Evolutionary conservation across 1,140 invertebrate species (phyloP).

Genomic region (Meloidogyne floridensis): DNA sequence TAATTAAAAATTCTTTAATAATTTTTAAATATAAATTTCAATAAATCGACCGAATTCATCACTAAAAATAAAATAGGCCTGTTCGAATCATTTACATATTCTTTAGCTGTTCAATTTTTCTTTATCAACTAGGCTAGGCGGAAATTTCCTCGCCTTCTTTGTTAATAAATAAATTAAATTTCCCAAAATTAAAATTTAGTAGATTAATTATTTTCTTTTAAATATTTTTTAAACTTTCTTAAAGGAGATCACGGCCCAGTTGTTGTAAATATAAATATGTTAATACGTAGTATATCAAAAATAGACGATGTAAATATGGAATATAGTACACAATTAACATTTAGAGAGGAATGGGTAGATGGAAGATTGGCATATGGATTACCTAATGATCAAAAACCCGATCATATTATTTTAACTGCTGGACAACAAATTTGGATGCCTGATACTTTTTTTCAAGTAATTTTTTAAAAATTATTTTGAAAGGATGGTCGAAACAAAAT

Average conservation of each 20-base stretch:
- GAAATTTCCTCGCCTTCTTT: no score
- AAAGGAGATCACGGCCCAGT: constrained; percentile 69
- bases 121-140: no score
- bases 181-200: no score
- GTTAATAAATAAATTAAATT: no score
- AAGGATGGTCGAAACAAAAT: no score
- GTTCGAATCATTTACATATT: no score
- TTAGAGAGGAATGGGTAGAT: constrained; percentile 92
- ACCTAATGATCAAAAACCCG: constrained; percentile 56
- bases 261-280: constrained; percentile 79
- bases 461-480: no score
- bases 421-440: constrained; percentile 66
- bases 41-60: neutral
- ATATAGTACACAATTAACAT: constrained; percentile 77
- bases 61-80: no score
- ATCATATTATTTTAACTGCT: constrained; percentile 63
- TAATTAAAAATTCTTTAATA: neutral
- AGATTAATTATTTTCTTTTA: no score
- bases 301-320: constrained; percentile 96
- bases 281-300: constrained; percentile 92
- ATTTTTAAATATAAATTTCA: constrained; percentile 15
- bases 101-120: no score
- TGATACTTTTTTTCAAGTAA: constrained; percentile 62
- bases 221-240: no score
- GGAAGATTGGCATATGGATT: constrained; percentile 80